Evolutionary conservation across 2,888 invertebrate genomes (phyloP), one percentile per base, ranked within the genome.

Genomic region (Neelides folsomi): DNA sequence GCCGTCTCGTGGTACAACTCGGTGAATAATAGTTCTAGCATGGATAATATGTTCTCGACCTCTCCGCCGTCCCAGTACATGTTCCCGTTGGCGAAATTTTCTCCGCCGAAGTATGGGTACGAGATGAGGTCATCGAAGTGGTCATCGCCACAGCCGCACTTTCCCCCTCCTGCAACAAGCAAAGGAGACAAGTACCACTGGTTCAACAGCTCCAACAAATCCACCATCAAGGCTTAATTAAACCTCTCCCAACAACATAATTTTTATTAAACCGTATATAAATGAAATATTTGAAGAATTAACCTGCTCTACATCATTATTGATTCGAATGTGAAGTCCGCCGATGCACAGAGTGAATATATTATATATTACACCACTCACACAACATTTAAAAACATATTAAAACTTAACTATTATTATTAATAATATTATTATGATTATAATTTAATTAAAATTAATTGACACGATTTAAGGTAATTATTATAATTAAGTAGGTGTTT

Each of bases 161-260:
- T 52, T 36, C 44, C 51, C n/a, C 55, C 54, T 49, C 56, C 54
- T 52, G 56, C 57, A 36, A 43, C 56, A 12, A 54, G 54, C 47
- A 58, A 58, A 52, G 57, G 59, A 54, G 61, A 61, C 54, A 59
- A 59, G 55, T 61, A 59, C 48, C 61, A 61, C 53, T 61, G 61
- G 61, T 61, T 61, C 50, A 55, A 55, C 55, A 61, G 57, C 53
- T 47, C 39, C 48, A 61, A 57, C 55, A 61, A 61, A 55, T 56
- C 57, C 45, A 54, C 61, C 35, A 61, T 61, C 51, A 61, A 61
- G 53, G 59, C 61, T 47, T 61, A 48, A 54, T 27, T 38, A 18
- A 43, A 46, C 41, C 40, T 42, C 40, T 39, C 42, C 41, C 44
- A 43, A 27, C 27, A 27, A 27, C 27, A 27, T 3, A 27, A 27